Base-by-base conservation (phyloP, 2,888 invertebrate species). In the Xylota segnis region DNA sequence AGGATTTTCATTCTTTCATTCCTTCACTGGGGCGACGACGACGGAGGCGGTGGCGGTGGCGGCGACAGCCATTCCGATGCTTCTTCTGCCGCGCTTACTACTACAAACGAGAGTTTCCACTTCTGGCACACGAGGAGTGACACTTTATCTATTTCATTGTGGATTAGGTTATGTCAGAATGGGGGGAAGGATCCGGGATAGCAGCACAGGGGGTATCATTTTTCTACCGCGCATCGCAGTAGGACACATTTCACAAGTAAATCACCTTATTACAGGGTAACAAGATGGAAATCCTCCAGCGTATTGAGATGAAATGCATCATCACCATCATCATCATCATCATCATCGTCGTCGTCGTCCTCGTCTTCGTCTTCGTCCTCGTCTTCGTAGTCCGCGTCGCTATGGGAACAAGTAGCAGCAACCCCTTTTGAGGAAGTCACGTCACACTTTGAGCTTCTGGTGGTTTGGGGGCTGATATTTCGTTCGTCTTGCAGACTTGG, bases 71-170 rank as follows among this genome's bases (percentile, higher is more conserved):
- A 74, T 66, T 66, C 37, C 74, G 59, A 74, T 43, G 43, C 34
- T 43, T 12, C 23, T 27, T 12, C 45, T 40, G 12, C 43, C 7
- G 32, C 32, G 6, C 6, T 32, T 43, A 43, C 43, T 37, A 16
- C 14, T 27, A 59, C 50, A 65, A 34, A 37, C 23, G 58, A 43
- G 58, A 43, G 27, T 59, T 70, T 65, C 71, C 65, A 65, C 82
- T 58, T 71, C 43, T 76, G 82, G 76, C 76, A 76, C 71, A n/a
- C n/a, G n/a, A n/a, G n/a, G 70, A 71, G 65, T 76, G 82, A 77
- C 82, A 76, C 71, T 83, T 83, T 83, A 83, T 83, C 82, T 83
- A 76, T 83, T 77, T 83, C 76, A 83, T 72, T 77, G 76, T 83
- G 82, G 76, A 77, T 71, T 76, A 83, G 71, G 70, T 50, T 76